These are phyloP conservation scores for Xestia xanthographa DNA, from an alignment of 2,888 invertebrate species.

Conservation along the genomic window DNA sequence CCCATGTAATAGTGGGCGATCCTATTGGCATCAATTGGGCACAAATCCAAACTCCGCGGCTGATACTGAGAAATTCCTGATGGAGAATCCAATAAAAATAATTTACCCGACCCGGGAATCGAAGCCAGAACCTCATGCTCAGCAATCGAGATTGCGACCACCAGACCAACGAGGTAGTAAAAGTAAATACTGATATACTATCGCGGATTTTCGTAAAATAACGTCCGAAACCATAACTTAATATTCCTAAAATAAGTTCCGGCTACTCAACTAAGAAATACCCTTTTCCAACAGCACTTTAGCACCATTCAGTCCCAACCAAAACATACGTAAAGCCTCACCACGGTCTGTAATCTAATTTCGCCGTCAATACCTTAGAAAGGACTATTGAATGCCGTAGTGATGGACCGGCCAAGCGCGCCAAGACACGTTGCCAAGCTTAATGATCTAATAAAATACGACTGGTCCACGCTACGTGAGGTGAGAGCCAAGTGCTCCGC, in stretches of 20 bases:
- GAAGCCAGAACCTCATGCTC: too few relatives aligned
- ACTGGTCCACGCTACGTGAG: slow-evolving; percentile 76
- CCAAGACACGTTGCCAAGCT: slow-evolving; percentile 75
- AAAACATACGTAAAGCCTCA: slow-evolving; percentile 49
- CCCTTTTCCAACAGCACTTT: slow-evolving; percentile 22
- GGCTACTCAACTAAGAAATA: neutral
- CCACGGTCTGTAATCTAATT: slow-evolving; percentile 64
- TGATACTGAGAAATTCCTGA: too few relatives aligned
- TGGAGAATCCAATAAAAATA: too few relatives aligned
- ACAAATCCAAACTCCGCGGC: too few relatives aligned
- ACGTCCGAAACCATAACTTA: neutral
- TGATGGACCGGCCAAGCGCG: slow-evolving; percentile 74
- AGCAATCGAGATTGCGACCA: too few relatives aligned
- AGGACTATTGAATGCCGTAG: slow-evolving; percentile 72
- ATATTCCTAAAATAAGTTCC: neutral
- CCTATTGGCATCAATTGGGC: too few relatives aligned
- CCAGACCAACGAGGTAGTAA: neutral
- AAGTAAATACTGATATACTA: neutral
- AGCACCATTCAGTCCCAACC: slow-evolving; percentile 15
- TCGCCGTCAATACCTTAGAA: slow-evolving; percentile 56
- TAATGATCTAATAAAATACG: slow-evolving; percentile 85
- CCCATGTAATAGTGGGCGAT: too few relatives aligned
- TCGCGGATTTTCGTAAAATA: neutral
- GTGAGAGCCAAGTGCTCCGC: slow-evolving; percentile 63
- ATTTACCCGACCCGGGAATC: too few relatives aligned